Conservation (phyloP, 2,113 vertebrate species). For the Crotalus horridus region DNA sequence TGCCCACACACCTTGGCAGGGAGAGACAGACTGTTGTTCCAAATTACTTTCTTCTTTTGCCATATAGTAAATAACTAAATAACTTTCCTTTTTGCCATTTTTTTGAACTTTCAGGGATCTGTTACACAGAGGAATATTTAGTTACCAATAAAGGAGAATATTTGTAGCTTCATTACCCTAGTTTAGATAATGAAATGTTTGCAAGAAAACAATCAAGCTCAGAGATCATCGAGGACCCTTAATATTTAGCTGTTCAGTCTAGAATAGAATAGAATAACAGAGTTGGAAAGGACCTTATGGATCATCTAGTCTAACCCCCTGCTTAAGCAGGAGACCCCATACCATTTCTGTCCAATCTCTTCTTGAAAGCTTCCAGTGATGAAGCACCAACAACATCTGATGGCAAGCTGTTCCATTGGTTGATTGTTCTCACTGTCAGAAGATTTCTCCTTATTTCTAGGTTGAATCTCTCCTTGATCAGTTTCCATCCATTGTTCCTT, state of each 20-base stretch:
- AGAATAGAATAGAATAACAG: too few relatives aligned
- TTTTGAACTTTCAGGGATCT: background rate
- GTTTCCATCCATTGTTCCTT: too few relatives aligned
- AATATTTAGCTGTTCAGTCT: background rate
- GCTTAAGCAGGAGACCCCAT: too few relatives aligned
- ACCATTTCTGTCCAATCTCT: too few relatives aligned
- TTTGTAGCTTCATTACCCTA: background rate
- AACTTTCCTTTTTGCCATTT: background rate
- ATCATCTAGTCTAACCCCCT: too few relatives aligned
- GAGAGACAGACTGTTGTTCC: background rate
- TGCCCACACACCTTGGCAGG: background rate
- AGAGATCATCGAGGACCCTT: background rate
- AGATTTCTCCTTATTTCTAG: too few relatives aligned
- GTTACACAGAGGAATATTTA: background rate
- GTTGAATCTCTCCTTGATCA: too few relatives aligned
- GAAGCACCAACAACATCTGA: too few relatives aligned
- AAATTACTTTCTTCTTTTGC: background rate
- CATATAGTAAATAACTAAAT: background rate
- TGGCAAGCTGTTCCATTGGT: too few relatives aligned
- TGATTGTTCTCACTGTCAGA: too few relatives aligned
- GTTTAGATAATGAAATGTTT: background rate
- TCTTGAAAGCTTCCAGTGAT: too few relatives aligned
- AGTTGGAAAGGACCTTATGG: too few relatives aligned
- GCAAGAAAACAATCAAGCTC: background rate
- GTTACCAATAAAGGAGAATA: background rate